phyloP scores from a whole-genome alignment of 2,113 vertebrate species.

The Prionailurus viverrinus region DNA sequence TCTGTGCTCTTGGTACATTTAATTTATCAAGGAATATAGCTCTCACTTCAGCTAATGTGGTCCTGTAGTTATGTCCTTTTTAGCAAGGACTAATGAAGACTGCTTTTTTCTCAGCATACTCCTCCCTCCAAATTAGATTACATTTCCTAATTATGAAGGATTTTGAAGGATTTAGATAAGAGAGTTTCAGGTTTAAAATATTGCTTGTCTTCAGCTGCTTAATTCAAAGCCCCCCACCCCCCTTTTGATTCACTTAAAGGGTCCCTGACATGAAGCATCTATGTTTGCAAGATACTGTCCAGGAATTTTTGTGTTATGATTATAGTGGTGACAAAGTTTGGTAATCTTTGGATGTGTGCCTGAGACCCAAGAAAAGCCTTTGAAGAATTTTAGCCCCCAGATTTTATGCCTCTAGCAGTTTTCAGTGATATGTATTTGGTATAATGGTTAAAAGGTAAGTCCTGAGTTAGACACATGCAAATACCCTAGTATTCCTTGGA shows the following conservation, averaged over 20 bases:
- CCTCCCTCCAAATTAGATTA: slow-evolving; percentile 18
- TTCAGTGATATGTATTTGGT: neutral
- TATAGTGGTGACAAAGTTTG: slow-evolving; percentile 16
- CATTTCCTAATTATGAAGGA: slow-evolving; percentile 31
- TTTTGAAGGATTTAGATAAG: neutral
- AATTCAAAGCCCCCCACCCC: neutral
- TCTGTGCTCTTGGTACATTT: slow-evolving; percentile 26
- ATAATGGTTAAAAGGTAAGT: neutral
- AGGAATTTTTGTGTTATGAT: slow-evolving; percentile 45
- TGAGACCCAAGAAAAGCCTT: neutral
- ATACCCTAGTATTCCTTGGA: neutral
- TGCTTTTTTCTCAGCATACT: neutral
- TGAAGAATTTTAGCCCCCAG: neutral
- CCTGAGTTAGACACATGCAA: neutral
- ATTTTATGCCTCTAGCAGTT: neutral
- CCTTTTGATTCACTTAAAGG: neutral
- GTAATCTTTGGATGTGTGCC: neutral
- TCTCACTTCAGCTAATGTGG: neutral
- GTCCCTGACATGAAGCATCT: neutral
- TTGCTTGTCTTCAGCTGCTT: neutral
- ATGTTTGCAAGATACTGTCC: neutral
- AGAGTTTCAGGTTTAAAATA: slow-evolving; percentile 43
- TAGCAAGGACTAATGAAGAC: neutral
- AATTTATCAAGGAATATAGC: neutral
- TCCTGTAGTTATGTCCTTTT: slow-evolving; percentile 20